Evolutionary conservation across 2,113 vertebrate species (phyloP).

Genomic region (Tetrax tetrax): DNA sequence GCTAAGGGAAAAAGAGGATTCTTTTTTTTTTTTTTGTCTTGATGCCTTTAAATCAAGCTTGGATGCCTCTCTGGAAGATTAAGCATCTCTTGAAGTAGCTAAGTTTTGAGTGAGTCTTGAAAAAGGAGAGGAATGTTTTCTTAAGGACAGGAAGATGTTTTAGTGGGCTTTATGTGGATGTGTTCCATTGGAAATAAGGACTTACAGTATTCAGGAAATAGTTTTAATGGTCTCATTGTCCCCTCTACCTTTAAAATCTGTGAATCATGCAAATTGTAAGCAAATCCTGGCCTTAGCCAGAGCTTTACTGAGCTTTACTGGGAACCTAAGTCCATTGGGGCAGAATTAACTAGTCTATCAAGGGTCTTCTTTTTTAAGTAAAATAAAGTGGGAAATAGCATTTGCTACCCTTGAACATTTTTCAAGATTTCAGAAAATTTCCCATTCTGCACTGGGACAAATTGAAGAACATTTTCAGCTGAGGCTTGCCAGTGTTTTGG

Average conservation of each 20-base stretch:
- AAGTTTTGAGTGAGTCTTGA: neutral
- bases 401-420: neutral
- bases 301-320: neutral
- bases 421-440: neutral
- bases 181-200: neutral
- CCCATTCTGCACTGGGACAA: neutral
- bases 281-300: neutral
- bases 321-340: neutral
- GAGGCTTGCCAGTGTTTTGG: neutral
- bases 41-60: slow-evolving; percentile 31
- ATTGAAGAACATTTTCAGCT: neutral
- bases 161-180: neutral
- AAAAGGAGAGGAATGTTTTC: neutral
- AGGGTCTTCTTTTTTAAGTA: neutral
- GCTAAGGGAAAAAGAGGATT: neutral
- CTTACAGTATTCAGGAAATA: neutral
- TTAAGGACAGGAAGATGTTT: neutral
- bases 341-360: neutral
- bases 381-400: neutral
- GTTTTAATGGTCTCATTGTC: neutral
- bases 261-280: neutral
- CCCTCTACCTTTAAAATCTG: neutral
- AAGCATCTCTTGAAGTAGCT: neutral
- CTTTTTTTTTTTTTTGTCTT: slow-evolving; percentile 22
- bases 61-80: neutral